phyloP scores from a whole-genome alignment of 1,140 invertebrate species.

The Diorhabda elongata region DNA sequence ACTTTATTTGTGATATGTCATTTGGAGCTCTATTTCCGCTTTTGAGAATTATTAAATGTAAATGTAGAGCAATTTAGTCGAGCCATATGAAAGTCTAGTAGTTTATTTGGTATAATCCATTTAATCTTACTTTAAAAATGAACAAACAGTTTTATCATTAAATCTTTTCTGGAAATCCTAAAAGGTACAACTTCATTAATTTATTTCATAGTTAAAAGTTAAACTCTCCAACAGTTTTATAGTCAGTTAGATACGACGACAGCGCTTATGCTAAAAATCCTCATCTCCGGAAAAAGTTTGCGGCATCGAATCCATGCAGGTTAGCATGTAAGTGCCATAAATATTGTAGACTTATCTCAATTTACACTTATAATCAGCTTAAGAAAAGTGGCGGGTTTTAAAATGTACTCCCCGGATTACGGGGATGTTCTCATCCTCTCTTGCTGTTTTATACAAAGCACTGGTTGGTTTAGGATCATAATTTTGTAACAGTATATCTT shows the following conservation, averaged over 20 bases:
- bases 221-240: slow-evolving; percentile 3
- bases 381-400: slow-evolving; percentile 49
- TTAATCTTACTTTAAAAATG: no score
- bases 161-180: not conserved
- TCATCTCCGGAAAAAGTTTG: slow-evolving; percentile 12
- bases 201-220: slow-evolving; percentile 13
- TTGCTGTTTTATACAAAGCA: not conserved
- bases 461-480: slow-evolving; percentile 30
- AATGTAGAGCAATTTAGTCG: no score
- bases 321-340: slow-evolving; percentile 48
- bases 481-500: slow-evolving; percentile 38
- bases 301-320: slow-evolving; percentile 17
- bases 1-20: no score
- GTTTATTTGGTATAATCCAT: no score
- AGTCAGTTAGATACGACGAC: slow-evolving; percentile 7
- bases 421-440: slow-evolving; percentile 32
- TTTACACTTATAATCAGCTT: slow-evolving; percentile 51
- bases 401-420: slow-evolving; percentile 47
- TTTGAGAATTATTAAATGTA: no score
- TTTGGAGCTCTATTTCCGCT: no score
- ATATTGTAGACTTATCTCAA: slow-evolving; percentile 48
- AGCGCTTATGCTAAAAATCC: slow-evolving; percentile 15
- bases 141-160: no score
- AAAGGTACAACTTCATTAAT: slow-evolving; percentile 19
- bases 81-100: no score